Evolutionary conservation across 92 coral and sea anemone genomes (phyloP).

Genomic region (Parazoanthus darwini): DNA sequence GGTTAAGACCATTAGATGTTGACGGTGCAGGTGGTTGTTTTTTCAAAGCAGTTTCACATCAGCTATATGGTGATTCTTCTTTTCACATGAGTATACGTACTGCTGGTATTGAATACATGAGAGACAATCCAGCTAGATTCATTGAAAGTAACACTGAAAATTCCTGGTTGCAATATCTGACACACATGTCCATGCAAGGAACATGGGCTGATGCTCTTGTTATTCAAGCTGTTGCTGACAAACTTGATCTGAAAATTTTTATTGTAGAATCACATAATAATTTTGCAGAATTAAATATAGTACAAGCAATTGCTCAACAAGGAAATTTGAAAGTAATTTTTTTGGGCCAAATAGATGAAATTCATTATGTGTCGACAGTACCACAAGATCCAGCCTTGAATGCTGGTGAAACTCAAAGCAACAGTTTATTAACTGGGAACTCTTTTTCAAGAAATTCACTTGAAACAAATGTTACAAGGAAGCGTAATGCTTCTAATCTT

Average conservation of each 20-base stretch:
- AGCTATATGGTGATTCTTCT: not conserved
- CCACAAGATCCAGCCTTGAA: slow-evolving; percentile 31
- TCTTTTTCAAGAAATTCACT: no score
- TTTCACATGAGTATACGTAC: slow-evolving; percentile 32
- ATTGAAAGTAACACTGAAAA: slow-evolving; percentile 38
- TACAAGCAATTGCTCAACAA: not conserved
- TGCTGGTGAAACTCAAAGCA: slow-evolving; percentile 26
- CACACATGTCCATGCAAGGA: slow-evolving; percentile 26
- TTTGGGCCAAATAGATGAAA: slow-evolving; percentile 59
- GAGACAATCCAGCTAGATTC: slow-evolving; percentile 43
- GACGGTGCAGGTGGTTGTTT: not conserved
- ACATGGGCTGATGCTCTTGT: slow-evolving; percentile 50
- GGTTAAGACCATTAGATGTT: no score
- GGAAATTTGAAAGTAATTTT: not conserved
- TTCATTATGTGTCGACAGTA: slow-evolving; percentile 52
- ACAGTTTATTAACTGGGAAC: no score
- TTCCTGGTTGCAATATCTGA: slow-evolving; percentile 39
- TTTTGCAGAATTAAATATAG: slow-evolving; percentile 34
- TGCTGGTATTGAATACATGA: slow-evolving; percentile 41
- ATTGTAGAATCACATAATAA: slow-evolving; percentile 32
- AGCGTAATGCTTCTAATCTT: no score
- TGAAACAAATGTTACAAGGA: no score
- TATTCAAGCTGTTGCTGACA: slow-evolving; percentile 47
- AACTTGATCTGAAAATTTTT: slow-evolving; percentile 21
- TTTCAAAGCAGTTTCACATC: slow-evolving; percentile 2